Conservation (phyloP, 1,140 invertebrate species). For the Macrosteles quadrilineatus region DNA sequence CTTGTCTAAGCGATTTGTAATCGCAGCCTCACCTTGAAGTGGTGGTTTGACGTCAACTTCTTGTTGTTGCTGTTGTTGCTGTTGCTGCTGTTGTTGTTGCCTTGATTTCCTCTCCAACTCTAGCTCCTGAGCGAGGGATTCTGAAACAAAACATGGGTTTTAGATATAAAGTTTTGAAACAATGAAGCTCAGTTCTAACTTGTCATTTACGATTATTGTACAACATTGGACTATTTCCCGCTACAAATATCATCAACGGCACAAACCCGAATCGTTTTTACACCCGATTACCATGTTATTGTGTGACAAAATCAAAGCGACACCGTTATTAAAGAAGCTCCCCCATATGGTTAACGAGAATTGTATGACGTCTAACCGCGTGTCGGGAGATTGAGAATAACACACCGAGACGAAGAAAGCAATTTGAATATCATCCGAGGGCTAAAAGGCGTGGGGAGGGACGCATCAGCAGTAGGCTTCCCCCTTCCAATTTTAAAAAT, state of each 20-base stretch:
- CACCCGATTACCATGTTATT: not conserved
- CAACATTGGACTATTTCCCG: too few species aligned
- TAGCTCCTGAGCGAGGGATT: slow-evolving; percentile 80
- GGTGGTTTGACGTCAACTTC: slow-evolving; percentile 83
- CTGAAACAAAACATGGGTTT: slow-evolving; percentile 65
- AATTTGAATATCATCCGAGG: slow-evolving; percentile 31
- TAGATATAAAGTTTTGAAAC: too few species aligned
- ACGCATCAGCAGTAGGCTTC: slow-evolving; percentile 28
- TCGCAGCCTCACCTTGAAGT: slow-evolving; percentile 70
- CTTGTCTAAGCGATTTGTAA: too few species aligned
- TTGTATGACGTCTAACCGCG: slow-evolving; percentile 16
- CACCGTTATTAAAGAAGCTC: too few species aligned
- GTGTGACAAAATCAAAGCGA: not conserved
- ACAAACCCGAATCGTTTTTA: too few species aligned
- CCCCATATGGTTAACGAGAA: not conserved
- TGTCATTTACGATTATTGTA: too few species aligned
- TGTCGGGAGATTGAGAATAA: not conserved
- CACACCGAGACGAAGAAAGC: slow-evolving; percentile 19
- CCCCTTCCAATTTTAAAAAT: slow-evolving; percentile 35
- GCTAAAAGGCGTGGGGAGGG: slow-evolving; percentile 24
- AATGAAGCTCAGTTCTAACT: too few species aligned
- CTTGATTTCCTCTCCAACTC: slow-evolving; percentile 82
- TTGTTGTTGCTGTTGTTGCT: slow-evolving; percentile 46
- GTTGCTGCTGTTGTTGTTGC: slow-evolving; percentile 57
- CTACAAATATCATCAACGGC: too few species aligned